Evolutionary conservation across 2,113 vertebrate genomes (phyloP), one percentile per base, ranked within the genome.

Genomic region (Paraplagusia blochii): DNA sequence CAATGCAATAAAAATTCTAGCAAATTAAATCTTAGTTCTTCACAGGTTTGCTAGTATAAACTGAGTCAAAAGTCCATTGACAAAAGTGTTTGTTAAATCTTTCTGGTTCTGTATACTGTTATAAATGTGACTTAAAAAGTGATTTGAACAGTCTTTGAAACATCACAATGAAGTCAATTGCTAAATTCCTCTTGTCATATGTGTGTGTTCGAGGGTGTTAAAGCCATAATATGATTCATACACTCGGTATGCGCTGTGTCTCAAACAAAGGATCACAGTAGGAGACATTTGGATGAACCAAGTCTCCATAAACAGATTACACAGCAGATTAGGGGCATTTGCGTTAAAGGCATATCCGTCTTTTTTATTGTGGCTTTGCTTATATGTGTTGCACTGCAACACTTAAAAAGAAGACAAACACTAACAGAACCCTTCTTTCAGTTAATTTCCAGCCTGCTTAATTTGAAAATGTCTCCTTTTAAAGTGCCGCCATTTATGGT

Each of bases 401-500:
- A 55, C 86, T 76, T 83, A 53, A 67, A 60, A 66, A 56, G 68
- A 66, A 84, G 83, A 74, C 53, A 50, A 85, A 83, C 72, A 85
- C 79, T 80, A 77, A 19, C 56, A 58, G n/a, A n/a, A n/a, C n/a
- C n/a, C n/a, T n/a, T n/a, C n/a, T n/a, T 19, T 76, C 1, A 48
- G 74, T 81, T 87, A 51, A 65, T 83, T 85, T 74, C 68, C 64
- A 51, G 45, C 59, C 66, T 52, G 70, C 50, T 73, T 81, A 65
- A 85, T 84, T 83, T 86, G 47, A 64, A 80, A 78, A 87, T 83
- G 69, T 53, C 36, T 88, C 80, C 54, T 81, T 84, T 83, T 36
- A 85, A 82, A 80, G 59, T 68, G 59, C 69, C 43, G 51, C 48
- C 52, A 84, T 87, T 79, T 77, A 69, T 47, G 22, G 22, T 29